Evolutionary conservation across 2,797 vertebrate genomes (phyloP), one percentile per base, ranked within the genome.

Genomic region (Pagetopsis macropterus): DNA sequence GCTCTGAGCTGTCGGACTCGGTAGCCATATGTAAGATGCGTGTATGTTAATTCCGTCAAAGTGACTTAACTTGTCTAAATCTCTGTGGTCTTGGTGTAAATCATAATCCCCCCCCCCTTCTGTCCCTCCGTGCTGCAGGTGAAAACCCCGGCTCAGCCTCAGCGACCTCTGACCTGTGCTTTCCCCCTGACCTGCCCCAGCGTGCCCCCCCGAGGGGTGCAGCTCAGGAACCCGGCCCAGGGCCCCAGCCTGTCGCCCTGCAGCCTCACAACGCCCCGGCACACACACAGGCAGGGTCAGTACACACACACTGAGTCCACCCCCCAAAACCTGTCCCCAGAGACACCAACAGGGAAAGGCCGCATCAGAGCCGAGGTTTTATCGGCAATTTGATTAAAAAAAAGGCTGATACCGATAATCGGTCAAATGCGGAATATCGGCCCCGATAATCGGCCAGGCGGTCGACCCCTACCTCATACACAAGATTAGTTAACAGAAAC

Each of bases 161-260:
- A 84, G 60, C 87, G 65, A 68, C 87, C 91, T 73, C 65, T 92
- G 72, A 93, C 90, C 71, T 93, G 91, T 43, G 94, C 94, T n/a
- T 95, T 95, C 81, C 93, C 93, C 58, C 76, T 88, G 62, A 84
- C 69, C 78, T 82, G 84, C 76, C 79, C 91, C 33, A 76, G 21
- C 7, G 58, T 87, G 45, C 76, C 89, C 37, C 75, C 90, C 13
- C 82, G 74, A 72, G 88, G 87, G 19, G 41, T 73, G 7, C 87
- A 88, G 78, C 78, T 85, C 44, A 84, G 80, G 72, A 87, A 82
- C 84, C 61, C 78, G 0, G 82, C 64, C 4, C 82, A 86, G 57
- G 44, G 63, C 65, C 40, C 84, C 73, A 50, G 76, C 77, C 37
- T 68, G 63, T 55, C 78, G 1, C 81, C 78, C 5, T 79, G 78